Evolutionary conservation across 2,888 invertebrate species (phyloP), one percentile per base, ranked within the genome.

Genomic region (Junonia oenone): DNA sequence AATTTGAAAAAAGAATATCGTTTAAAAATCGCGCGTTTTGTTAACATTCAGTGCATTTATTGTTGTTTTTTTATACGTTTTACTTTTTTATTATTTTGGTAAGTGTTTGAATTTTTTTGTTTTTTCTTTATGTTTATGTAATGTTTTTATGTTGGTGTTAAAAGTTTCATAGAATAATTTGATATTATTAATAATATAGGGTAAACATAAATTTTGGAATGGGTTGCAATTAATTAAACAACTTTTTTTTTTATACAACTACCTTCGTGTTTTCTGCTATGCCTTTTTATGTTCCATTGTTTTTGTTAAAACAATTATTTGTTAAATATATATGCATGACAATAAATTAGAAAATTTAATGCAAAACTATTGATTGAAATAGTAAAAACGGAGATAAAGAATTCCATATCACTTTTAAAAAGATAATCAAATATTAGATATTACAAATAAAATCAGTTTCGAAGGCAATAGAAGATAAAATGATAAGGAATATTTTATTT

Each of bases 31-130:
- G 38, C 3, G 19, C 5, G 1, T 40, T 38, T 19, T 19, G 1
- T 22, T 11, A 46, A 52, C 19, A 9, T 22, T 54, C 19, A 31
- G 66, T 68, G 68, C 22, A 47, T 50, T 56, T 57, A 26, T 33
- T 40, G n/a, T 43, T 26, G 8, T 43, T 43, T 43, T 11, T 13
- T 46, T 19, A 15, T 45, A 15, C 13, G 8, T 22, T 26, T n/a
- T 37, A 15, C n/a, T n/a, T n/a, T n/a, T 51, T 19, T 48, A 22
- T 40, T 31, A 31, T 48, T 31, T 54, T 47, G 53, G 53, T 54
- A 33, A 54, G 53, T 54, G 26, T n/a, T 31, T 26, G 13, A 14
- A 1, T 13, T 26, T 9, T 48, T 17, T 54, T n/a, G 4, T 33
- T 33, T n/a, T 2, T 2, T 1, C n/a, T 33, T 33, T 11, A 3